phyloP scores from a whole-genome alignment of 92 coral and sea anemone species.

The Chrysogorgia sp. region DNA sequence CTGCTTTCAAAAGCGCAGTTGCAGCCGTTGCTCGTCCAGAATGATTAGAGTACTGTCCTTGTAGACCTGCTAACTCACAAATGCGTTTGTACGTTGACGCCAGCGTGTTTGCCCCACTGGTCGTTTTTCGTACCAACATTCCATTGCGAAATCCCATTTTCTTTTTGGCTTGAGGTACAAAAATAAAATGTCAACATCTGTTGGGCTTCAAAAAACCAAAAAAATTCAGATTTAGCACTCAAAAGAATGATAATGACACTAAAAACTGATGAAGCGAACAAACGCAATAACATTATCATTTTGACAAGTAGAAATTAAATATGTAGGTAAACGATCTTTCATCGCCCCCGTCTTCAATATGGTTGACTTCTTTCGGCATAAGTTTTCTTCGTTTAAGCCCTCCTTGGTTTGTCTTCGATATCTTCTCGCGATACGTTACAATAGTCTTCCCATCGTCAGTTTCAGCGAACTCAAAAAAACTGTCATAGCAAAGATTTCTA shows the following conservation, averaged over 20 bases:
- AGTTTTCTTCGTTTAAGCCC: conserved; percentile 1
- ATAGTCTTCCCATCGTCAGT: conserved; percentile 6
- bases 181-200: not conserved
- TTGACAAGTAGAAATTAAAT: conserved; percentile 20
- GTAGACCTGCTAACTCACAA: not conserved
- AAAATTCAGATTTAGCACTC: no score
- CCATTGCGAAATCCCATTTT: not conserved
- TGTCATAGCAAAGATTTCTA: not conserved
- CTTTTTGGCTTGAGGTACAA: conserved; percentile 12
- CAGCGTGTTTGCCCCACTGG: conserved; percentile 19
- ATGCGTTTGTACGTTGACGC: not conserved
- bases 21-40: conserved; percentile 6
- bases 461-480: not conserved
- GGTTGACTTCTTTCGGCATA: conserved; percentile 6
- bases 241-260: no score
- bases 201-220: conserved; percentile 4
- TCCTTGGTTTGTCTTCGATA: conserved; percentile 2
- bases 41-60: conserved; percentile 15
- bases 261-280: no score
- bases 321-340: not conserved
- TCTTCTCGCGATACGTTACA: conserved; percentile 13
- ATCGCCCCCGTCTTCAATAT: conserved; percentile 8
- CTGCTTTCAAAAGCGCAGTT: conserved; percentile 2
- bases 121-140: conserved; percentile 6
- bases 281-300: not conserved